Evolutionary conservation across 2,113 vertebrate genomes (phyloP).

Genomic region (Python bivittatus): DNA sequence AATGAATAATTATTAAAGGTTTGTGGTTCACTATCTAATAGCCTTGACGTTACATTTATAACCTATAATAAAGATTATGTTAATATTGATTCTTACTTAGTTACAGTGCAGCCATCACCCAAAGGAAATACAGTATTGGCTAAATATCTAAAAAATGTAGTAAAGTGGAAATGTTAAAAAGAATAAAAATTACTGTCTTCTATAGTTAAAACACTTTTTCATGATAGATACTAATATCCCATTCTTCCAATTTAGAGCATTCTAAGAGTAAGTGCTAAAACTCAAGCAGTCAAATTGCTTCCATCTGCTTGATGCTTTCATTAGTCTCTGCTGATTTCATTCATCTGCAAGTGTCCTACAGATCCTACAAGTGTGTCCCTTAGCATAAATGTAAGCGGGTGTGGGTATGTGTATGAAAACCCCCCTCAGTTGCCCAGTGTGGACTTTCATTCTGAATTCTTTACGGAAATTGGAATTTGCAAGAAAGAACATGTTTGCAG

Average conservation of each 20-base stretch:
- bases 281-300: neutral
- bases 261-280: neutral
- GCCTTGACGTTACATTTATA: neutral
- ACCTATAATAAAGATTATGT: neutral
- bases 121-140: slow-evolving; percentile 14
- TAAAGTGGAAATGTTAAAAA: neutral
- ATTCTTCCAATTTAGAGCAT: neutral
- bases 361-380: neutral
- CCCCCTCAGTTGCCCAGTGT: neutral
- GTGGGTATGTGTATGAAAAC: neutral
- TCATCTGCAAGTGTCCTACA: neutral
- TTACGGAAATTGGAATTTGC: neutral
- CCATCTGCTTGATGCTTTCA: neutral
- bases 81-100: slow-evolving; percentile 4
- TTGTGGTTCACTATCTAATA: neutral
- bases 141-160: neutral
- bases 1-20: neutral
- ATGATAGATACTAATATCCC: neutral
- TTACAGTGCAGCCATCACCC: neutral
- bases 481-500: neutral
- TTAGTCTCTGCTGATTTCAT: slow-evolving; percentile 5
- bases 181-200: neutral
- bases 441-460: neutral
- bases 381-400: neutral
- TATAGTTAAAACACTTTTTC: neutral